Evolutionary conservation across 2,888 invertebrate species (phyloP), one percentile per base, ranked within the genome.

Genomic region (Caenorhabditis sp.): DNA sequence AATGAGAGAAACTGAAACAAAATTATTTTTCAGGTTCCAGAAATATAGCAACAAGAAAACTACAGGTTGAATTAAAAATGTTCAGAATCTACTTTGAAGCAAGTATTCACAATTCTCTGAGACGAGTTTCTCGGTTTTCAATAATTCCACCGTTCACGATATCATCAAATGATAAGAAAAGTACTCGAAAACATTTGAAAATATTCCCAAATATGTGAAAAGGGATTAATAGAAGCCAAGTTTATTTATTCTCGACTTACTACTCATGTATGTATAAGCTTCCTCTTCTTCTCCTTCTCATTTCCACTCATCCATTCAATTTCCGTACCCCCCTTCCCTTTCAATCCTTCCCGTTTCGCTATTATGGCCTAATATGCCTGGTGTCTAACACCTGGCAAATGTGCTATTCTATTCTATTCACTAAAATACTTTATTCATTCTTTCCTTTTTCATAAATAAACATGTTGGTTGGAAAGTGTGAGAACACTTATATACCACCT

Each of bases 191-290:
- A 6, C 14, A 17, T 43, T 43, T 17, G 10, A 31, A 31, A 31
- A 31, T 31, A 31, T 17, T 17, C 17, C 5, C 43, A 43, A 43
- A 43, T 43, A 43, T 43, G 43, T 43, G 43, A 43, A 43, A 43
- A 43, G 14, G 17, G 17, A 43, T 43, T 43, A 43, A 43, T 43
- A 43, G 43, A 43, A 43, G 43, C 14, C 43, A 43, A 43, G 43
- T 43, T 43, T 43, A 43, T 43, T 43, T 43, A 43, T 43, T 43
- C 43, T 43, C 43, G 43, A 43, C 43, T 43, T 43, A 43, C 43
- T 43, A 43, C 43, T 43, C 14, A 43, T 43, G 43, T 43, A 43
- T 43, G 43, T 43, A 43, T 43, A 43, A 43, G 43, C 43, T 43
- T 43, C 43, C 17, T 14, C 43, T 17, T 43, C 31, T 31, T 31